Evolutionary conservation across 2,797 vertebrate genomes (phyloP).

Genomic region (Epinephelus malabaricus): DNA sequence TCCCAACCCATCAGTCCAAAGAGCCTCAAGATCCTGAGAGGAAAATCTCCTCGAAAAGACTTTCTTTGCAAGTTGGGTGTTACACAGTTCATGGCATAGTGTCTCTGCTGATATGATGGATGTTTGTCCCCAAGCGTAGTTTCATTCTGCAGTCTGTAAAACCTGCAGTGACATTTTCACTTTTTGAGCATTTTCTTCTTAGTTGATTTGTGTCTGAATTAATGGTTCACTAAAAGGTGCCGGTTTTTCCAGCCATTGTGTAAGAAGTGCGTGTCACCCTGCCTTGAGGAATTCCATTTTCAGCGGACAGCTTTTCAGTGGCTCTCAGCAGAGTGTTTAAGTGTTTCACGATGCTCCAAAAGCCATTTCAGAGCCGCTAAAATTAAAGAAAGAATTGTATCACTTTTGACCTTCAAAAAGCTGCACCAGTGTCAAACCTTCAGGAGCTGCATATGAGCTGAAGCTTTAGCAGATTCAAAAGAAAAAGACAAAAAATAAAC

Average conservation of each 20-base stretch:
- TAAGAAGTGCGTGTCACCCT: neutral
- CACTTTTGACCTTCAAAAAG: conserved; percentile 55
- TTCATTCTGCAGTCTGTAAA: conserved; percentile 44
- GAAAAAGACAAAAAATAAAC: conserved; percentile 9
- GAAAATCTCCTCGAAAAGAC: conserved; percentile 56
- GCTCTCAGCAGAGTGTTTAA: conserved; percentile 17
- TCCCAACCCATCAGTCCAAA: conserved; percentile 53
- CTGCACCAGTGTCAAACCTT: conserved; percentile 3
- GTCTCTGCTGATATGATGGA: conserved; percentile 34
- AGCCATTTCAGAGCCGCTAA: conserved; percentile 27
- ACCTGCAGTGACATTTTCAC: conserved; percentile 21
- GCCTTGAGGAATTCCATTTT: conserved; percentile 20
- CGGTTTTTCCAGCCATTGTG: neutral
- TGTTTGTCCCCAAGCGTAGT: conserved; percentile 24
- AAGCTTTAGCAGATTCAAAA: conserved; percentile 27
- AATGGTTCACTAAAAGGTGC: conserved; percentile 17
- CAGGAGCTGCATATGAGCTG: conserved; percentile 3
- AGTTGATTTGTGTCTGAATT: conserved; percentile 22
- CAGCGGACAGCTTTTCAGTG: conserved; percentile 29
- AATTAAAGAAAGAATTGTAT: conserved; percentile 29
- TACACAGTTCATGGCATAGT: conserved; percentile 23
- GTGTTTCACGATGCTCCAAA: conserved; percentile 10
- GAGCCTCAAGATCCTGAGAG: conserved; percentile 49
- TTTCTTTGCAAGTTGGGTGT: conserved; percentile 42
- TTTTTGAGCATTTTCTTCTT: neutral